A percentile compares a stretch with the other conserved stretches of the same genome.
Evolutionary conservation across 2,113 vertebrate genomes (phyloP).

Genomic region (Arvicanthis niloticus): DNA sequence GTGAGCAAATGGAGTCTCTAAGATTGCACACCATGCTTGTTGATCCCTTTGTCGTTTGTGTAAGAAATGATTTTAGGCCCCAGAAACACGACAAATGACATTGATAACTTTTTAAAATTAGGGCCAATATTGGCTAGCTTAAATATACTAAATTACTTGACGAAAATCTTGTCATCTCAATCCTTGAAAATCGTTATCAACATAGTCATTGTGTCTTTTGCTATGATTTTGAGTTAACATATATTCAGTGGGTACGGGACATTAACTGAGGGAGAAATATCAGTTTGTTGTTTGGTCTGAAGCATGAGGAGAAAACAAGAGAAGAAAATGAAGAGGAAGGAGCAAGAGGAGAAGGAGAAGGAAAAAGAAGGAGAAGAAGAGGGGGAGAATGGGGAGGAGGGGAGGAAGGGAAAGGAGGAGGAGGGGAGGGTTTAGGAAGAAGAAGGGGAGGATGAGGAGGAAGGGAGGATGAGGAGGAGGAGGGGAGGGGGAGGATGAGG

Average conservation of each 20-base stretch:
- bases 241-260: background rate
- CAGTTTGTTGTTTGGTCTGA: background rate
- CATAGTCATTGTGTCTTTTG: conserved; percentile 19
- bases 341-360: background rate
- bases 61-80: background rate
- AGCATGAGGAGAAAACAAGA: background rate
- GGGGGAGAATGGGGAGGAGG: too few species aligned
- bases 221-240: background rate
- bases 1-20: background rate
- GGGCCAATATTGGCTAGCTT: background rate
- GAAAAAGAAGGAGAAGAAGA: too few species aligned
- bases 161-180: background rate
- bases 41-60: background rate
- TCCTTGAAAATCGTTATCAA: background rate
- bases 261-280: background rate
- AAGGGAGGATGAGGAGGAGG: fast-evolving
- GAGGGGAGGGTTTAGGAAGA: background rate
- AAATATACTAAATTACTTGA: background rate
- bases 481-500: background rate
- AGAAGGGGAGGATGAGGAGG: too few species aligned
- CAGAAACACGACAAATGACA: conserved; percentile 17
- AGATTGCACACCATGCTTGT: background rate
- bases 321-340: background rate
- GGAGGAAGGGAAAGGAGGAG: too few species aligned
- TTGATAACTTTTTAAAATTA: background rate